These are phyloP conservation scores for Aphelenchoides bicaudatus DNA, from an alignment of 2,888 invertebrate genomes.

Conservation along the genomic window DNA sequence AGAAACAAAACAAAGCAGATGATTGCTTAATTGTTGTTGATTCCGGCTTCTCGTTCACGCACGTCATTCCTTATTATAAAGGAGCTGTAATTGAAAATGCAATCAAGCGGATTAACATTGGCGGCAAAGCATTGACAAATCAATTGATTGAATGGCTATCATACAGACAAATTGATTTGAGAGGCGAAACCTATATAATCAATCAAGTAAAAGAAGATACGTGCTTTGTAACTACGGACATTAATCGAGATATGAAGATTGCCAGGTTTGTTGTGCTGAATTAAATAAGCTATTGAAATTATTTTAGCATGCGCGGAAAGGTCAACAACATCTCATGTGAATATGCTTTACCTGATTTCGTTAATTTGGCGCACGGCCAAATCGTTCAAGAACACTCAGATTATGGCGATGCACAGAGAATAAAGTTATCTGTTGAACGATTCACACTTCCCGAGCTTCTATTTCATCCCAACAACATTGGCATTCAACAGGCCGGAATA, in stretches of 20 bases:
- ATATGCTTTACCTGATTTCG: constrained; percentile 93
- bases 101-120: constrained; percentile 77
- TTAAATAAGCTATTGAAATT: no score
- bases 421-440: constrained; percentile 84
- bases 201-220: constrained; percentile 97
- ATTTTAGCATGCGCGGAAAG: not conserved
- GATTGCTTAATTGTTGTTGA: constrained; percentile 73
- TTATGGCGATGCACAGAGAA: constrained; percentile 59
- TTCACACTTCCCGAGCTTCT: constrained; percentile 89
- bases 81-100: constrained; percentile 62
- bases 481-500: constrained; percentile 77
- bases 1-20: not conserved
- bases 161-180: constrained; percentile 80
- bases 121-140: constrained; percentile 93
- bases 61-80: constrained; percentile 55
- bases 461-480: constrained; percentile 89
- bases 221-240: constrained; percentile 84
- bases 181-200: constrained; percentile 97
- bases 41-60: constrained; percentile 80
- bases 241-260: constrained; percentile 74
- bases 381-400: not conserved
- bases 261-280: constrained; percentile 14
- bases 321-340: constrained; percentile 70
- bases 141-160: constrained; percentile 95
- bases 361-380: constrained; percentile 59